Conservation (phyloP, 2,113 vertebrate species). For the Eupsittula cactorum region DNA sequence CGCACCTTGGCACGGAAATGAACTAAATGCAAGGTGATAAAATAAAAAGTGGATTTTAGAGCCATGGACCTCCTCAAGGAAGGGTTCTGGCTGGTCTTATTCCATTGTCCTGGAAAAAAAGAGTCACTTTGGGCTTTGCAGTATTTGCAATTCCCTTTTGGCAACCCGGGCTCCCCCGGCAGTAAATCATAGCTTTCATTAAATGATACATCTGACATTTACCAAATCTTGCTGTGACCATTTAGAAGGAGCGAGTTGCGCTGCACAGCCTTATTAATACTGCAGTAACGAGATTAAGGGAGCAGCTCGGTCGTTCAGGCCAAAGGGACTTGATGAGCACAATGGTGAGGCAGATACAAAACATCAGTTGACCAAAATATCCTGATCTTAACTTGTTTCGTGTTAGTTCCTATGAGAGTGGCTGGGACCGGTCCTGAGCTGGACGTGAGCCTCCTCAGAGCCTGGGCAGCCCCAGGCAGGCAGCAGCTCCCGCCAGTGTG, state of each 20-base stretch:
- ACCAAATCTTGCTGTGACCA: conserved; percentile 72
- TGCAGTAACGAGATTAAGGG: conserved; percentile 57
- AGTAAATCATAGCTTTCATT: conserved; percentile 60
- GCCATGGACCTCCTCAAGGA: neutral
- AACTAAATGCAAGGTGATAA: neutral
- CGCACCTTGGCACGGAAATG: neutral
- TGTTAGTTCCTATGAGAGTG: neutral
- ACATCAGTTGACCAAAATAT: conserved; percentile 5
- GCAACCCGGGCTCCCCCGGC: neutral
- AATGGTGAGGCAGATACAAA: neutral
- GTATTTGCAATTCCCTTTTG: neutral
- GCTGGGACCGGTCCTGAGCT: neutral
- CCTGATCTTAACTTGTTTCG: neutral
- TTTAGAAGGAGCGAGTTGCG: conserved; percentile 68
- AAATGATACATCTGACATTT: conserved; percentile 77
- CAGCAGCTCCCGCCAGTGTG: neutral
- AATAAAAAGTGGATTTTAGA: neutral
- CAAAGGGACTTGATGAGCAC: conserved; percentile 34
- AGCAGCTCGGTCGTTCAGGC: neutral
- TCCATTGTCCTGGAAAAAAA: neutral
- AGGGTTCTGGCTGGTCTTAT: neutral
- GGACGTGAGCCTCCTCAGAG: neutral
- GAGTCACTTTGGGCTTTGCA: neutral
- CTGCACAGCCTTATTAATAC: conserved; percentile 71
- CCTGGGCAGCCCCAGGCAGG: fast-evolving